These are phyloP conservation scores for Matsumurasca onukii DNA, from an alignment of 1,140 invertebrate species.

Conservation along the genomic window DNA sequence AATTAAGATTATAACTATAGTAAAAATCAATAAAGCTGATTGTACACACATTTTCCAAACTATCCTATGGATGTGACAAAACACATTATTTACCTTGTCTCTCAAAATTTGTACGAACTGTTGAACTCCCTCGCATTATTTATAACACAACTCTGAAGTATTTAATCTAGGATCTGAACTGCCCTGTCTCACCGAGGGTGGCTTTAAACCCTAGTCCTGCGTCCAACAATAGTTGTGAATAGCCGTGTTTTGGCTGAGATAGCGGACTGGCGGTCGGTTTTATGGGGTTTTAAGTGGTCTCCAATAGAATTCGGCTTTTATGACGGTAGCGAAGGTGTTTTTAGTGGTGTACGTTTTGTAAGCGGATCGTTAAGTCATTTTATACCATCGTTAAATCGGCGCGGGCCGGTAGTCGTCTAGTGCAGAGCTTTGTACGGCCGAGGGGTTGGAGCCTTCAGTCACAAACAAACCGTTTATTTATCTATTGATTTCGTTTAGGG, in stretches of 20 bases:
- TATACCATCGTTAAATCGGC: conserved; percentile 27
- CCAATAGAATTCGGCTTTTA: conserved; percentile 30
- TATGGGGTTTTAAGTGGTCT: conserved; percentile 33
- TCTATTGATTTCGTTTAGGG: not conserved
- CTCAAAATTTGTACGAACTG: too few species aligned
- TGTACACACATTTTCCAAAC: too few species aligned
- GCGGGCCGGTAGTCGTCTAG: conserved; percentile 10
- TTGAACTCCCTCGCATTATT: too few species aligned
- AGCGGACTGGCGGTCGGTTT: conserved; percentile 17
- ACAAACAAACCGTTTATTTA: conserved; percentile 27
- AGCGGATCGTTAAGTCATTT: conserved; percentile 24
- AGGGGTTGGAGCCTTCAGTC: not conserved
- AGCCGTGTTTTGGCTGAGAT: conserved; percentile 15
- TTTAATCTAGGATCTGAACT: too few species aligned
- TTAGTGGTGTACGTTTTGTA: conserved; percentile 29
- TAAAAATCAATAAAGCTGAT: too few species aligned
- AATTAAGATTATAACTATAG: too few species aligned
- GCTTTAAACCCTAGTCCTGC: too few species aligned
- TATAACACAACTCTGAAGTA: too few species aligned
- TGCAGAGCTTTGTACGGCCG: conserved; percentile 10
- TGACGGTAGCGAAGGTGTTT: conserved; percentile 27
- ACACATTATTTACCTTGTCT: too few species aligned
- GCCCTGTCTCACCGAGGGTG: too few species aligned
- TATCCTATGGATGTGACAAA: too few species aligned
- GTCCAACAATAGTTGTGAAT: not conserved